A percentile compares a stretch with the other conserved stretches of the same genome.
Conservation (phyloP, 2,113 vertebrate species). For the Serilophus lunatus region DNA sequence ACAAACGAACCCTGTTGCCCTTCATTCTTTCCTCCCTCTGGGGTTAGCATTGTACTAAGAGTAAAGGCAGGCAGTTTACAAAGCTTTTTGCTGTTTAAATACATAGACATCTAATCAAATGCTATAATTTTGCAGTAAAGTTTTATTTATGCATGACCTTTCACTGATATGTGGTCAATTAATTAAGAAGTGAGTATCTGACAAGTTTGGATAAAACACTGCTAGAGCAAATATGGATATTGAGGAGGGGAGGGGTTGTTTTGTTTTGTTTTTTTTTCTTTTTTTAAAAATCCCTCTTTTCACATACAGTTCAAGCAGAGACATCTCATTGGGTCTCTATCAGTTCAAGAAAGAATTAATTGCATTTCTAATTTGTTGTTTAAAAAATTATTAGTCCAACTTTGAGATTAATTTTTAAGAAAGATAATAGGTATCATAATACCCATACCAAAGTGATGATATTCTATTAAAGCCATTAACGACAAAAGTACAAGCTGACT, state of each 20-base stretch:
- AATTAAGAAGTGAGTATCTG: not conserved
- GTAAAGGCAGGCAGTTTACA: not conserved
- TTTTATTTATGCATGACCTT: not conserved
- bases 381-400: not conserved
- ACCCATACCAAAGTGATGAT: not conserved
- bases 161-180: not conserved
- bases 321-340: not conserved
- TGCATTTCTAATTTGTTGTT: not conserved
- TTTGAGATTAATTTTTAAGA: not conserved
- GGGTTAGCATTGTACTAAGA: not conserved
- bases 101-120: not conserved
- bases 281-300: not conserved
- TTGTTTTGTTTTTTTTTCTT: not conserved
- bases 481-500: not conserved
- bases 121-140: not conserved
- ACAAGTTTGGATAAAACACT: not conserved
- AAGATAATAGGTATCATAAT: not conserved
- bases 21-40: slow-evolving; percentile 32
- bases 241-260: not conserved
- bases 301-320: not conserved
- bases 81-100: slow-evolving; percentile 9
- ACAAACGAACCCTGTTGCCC: slow-evolving; percentile 6
- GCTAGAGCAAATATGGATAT: not conserved
- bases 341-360: not conserved
- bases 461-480: not conserved